Base-by-base conservation (phyloP, 2,888 invertebrate genomes). In the Scotopteryx bipunctaria region DNA sequence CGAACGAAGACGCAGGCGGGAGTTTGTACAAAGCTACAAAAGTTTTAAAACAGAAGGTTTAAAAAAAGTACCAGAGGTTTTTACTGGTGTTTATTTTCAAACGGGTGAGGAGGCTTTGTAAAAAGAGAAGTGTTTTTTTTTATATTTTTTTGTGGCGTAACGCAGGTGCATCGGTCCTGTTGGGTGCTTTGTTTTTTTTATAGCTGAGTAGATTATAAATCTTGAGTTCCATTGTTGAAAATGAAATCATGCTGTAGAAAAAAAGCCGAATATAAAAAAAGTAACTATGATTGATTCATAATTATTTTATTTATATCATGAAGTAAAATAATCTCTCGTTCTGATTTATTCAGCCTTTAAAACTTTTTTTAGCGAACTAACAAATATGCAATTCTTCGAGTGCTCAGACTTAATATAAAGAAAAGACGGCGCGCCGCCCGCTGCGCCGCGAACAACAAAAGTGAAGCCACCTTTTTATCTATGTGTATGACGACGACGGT, bases 101-200 rank as follows among this genome's bases (percentile, higher is more conserved):
- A 54, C 57, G 49, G 61, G n/a, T 50, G 53, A 57, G 61, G 51
- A 59, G 61, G 53, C 62, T 61, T 61, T 19, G 53, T 47, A 74
- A 73, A 71, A 71, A 63, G 58, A 58, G 54, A 59, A 64, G 63
- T 62, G 59, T 71, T 9, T 65, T 71, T 73, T 65, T 71, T 73
- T 70, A 65, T 66, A 60, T 78, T 78, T 80, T 27, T 77, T 77
- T 74, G 73, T 77, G 70, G 84, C 80, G 84, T 85, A 86, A 82
- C 81, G 79, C 83, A 83, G 84, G 85, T 86, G 85, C 78, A 69
- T 62, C 64, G 59, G 65, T 76, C 73, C 70, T 73, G 67, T 68
- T 68, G 63, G 63, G 62, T 65, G 66, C 66, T 68, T 70, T 52
- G 66, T 64, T 75, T 73, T 75, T 76, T 69, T 55, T 50, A 9